A percentile compares a stretch with the other conserved stretches of the same genome.
phyloP scores from a whole-genome alignment of 2,113 vertebrate genomes.

The Excalfactoria chinensis region DNA sequence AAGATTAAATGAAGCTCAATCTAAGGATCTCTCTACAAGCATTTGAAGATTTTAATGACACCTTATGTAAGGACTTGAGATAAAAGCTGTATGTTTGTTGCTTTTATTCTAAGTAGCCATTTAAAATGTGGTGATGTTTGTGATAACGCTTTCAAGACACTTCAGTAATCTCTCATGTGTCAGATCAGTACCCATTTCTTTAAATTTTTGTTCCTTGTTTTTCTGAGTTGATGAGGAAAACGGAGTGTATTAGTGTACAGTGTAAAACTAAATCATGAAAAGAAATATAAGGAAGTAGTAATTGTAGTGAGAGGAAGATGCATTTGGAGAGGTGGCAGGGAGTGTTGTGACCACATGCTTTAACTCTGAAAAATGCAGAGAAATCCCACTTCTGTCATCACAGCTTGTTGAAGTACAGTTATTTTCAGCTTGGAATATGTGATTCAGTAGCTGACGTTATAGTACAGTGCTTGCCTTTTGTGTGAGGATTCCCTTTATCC shows the following conservation, averaged over 20 bases:
- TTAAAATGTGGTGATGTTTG: neutral
- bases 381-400: neutral
- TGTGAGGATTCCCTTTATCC: slow-evolving; percentile 21
- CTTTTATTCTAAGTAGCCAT: neutral
- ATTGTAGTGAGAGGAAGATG: neutral
- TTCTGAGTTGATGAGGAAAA: neutral
- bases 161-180: neutral
- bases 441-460: neutral
- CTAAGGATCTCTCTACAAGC: slow-evolving; percentile 9
- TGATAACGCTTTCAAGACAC: neutral
- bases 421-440: neutral
- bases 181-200: neutral
- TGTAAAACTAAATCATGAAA: neutral
- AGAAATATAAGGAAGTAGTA: neutral
- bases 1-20: slow-evolving; percentile 43
- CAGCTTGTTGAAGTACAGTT: neutral
- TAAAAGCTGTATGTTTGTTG: slow-evolving; percentile 1
- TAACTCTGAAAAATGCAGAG: neutral
- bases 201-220: neutral
- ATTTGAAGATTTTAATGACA: slow-evolving; percentile 12
- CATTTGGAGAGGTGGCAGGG: neutral
- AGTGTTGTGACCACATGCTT: neutral
- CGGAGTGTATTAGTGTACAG: neutral
- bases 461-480: neutral
- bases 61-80: slow-evolving; percentile 39